These are phyloP conservation scores for Silurus lanzhouensis DNA, from an alignment of 2,797 vertebrate species.

Conservation along the genomic window DNA sequence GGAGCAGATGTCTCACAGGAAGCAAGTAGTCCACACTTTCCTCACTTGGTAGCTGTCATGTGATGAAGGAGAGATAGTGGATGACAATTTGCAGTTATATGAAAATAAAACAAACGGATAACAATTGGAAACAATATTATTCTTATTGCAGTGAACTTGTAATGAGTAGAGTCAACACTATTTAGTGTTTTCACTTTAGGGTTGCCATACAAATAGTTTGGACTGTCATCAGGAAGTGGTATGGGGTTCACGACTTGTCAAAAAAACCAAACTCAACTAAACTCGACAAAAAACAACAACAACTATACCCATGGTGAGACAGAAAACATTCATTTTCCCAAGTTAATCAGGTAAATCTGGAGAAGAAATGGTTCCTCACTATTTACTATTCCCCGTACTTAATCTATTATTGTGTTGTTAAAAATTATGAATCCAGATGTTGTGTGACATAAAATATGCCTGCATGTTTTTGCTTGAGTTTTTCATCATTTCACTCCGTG, in stretches of 20 bases:
- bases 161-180: not conserved
- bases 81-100: too few relatives aligned
- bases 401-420: not conserved
- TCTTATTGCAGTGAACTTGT: not conserved
- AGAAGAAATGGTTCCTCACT: not conserved
- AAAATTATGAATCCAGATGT: not conserved
- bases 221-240: constrained; percentile 30
- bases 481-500: not conserved
- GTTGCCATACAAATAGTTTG: constrained; percentile 1
- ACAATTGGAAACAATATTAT: too few relatives aligned
- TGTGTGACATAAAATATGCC: not conserved
- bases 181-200: not conserved
- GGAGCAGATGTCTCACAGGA: not conserved
- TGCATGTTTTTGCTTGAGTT: not conserved
- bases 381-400: not conserved
- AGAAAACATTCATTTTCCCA: constrained; percentile 12
- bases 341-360: not conserved
- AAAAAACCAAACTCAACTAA: not conserved
- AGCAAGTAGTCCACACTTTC: not conserved
- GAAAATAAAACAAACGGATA: not conserved
- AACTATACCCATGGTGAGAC: not conserved
- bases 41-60: not conserved
- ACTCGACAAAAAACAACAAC: not conserved
- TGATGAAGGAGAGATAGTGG: not conserved
- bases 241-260: not conserved